Conservation (phyloP, 1,140 invertebrate genomes). For the Trichonephila clavipes region DNA sequence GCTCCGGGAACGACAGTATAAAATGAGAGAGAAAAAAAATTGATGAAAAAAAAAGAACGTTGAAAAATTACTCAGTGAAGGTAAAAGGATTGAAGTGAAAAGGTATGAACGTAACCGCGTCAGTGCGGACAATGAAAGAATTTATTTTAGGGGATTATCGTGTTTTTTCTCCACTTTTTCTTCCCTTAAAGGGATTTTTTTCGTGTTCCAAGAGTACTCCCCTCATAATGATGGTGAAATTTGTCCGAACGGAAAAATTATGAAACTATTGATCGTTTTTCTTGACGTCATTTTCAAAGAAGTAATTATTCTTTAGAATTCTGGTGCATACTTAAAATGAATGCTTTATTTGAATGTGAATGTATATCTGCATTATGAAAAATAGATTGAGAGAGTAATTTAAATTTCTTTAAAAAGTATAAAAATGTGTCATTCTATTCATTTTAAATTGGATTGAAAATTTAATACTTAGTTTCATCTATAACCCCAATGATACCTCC, state of each 20-base stretch:
- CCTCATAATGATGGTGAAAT: slow-evolving; percentile 49
- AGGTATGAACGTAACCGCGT: slow-evolving; percentile 39
- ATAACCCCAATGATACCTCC: no score
- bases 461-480: no score
- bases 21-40: slow-evolving; percentile 31
- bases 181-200: slow-evolving; percentile 2
- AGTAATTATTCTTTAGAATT: background rate
- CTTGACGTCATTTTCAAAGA: slow-evolving; percentile 44
- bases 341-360: background rate
- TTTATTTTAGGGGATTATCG: slow-evolving; percentile 71
- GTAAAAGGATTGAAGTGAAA: slow-evolving; percentile 42
- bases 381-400: background rate
- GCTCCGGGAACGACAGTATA: slow-evolving; percentile 44
- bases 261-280: slow-evolving; percentile 42
- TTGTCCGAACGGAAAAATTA: slow-evolving; percentile 59
- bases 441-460: no score
- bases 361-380: background rate
- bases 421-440: background rate
- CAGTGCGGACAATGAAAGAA: slow-evolving; percentile 62
- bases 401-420: background rate
- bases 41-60: slow-evolving; percentile 5
- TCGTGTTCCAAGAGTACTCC: slow-evolving; percentile 31
- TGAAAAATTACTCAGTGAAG: slow-evolving; percentile 61
- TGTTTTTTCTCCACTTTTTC: slow-evolving; percentile 22
- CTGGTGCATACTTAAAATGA: background rate